A percentile compares a stretch with the other conserved stretches of the same genome.
Evolutionary conservation across 2,888 invertebrate genomes (phyloP).

Genomic region (Zaprionus bogoriensis): DNA sequence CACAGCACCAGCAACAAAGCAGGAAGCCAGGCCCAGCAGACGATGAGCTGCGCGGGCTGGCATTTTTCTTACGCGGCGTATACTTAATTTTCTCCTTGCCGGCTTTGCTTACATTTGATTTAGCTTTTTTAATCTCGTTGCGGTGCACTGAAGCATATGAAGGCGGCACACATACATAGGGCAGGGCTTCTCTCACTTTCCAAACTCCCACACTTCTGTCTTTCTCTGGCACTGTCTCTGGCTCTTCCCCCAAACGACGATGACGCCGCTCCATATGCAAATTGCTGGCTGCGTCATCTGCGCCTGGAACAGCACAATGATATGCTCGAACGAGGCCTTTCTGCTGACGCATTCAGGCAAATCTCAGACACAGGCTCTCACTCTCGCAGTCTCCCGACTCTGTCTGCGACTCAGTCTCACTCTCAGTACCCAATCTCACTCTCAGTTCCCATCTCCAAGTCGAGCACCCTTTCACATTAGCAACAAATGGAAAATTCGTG

Average conservation of each 20-base stretch:
- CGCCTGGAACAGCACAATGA: constrained; percentile 24
- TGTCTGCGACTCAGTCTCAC: constrained; percentile 7
- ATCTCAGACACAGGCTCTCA: too few species aligned
- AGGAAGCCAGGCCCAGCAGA: constrained; percentile 1
- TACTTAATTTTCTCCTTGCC: constrained; percentile 28
- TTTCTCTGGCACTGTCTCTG: too few species aligned
- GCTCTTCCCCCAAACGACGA: neutral
- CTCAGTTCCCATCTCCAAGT: too few species aligned
- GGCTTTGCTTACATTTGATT: constrained; percentile 43
- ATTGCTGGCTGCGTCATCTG: constrained; percentile 33
- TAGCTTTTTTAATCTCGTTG: constrained; percentile 48
- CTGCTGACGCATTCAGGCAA: constrained; percentile 59
- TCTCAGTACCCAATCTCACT: too few species aligned
- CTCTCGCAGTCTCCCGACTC: too few species aligned
- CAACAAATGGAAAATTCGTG: constrained; percentile 55
- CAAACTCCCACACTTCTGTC: too few species aligned
- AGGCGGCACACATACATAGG: neutral
- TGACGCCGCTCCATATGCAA: constrained; percentile 42
- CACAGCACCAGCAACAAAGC: constrained; percentile 35
- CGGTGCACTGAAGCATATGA: constrained; percentile 28
- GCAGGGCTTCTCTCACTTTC: neutral
- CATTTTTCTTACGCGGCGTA: constrained; percentile 20
- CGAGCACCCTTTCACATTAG: constrained; percentile 16
- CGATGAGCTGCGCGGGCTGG: neutral
- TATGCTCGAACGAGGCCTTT: constrained; percentile 33